Percentiles rank a stretch among this genome's conserved stretches.
These are phyloP conservation scores for Eleutherodactylus coqui DNA, from an alignment of 2,797 vertebrate genomes.

Conservation along the genomic window DNA sequence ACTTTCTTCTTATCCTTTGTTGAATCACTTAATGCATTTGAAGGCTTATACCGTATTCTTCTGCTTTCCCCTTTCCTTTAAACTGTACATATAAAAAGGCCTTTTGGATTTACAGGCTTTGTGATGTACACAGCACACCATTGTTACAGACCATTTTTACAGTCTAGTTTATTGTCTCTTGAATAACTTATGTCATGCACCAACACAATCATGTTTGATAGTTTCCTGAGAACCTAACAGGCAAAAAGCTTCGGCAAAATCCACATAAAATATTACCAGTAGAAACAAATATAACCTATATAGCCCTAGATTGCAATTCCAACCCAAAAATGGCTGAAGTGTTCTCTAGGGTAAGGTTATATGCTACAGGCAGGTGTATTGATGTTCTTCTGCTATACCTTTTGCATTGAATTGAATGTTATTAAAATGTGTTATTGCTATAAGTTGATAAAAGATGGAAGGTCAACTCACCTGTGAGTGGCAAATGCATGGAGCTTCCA, in stretches of 20 bases:
- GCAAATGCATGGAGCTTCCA: too few species aligned
- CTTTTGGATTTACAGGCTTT: constrained; percentile 36
- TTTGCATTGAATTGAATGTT: not conserved
- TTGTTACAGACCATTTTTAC: constrained; percentile 31
- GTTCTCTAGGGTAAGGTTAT: not conserved
- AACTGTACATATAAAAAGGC: not conserved
- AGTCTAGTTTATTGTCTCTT: constrained; percentile 23
- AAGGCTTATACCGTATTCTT: constrained; percentile 32
- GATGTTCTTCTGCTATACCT: not conserved
- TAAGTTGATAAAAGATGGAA: too few species aligned
- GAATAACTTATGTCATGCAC: constrained; percentile 29
- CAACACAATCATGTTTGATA: not conserved
- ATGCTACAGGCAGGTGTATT: not conserved
- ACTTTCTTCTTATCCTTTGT: constrained; percentile 37
- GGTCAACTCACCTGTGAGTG: too few species aligned
- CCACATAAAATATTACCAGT: not conserved
- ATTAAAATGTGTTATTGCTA: not conserved
- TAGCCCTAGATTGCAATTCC: not conserved
- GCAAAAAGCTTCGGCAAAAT: not conserved
- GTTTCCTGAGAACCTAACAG: not conserved
- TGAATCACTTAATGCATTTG: constrained; percentile 34
- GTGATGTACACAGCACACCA: constrained; percentile 3
- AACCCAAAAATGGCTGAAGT: not conserved
- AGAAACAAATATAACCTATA: not conserved
- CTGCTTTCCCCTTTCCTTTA: constrained; percentile 10